Evolutionary conservation across 2,797 vertebrate species (phyloP).

Genomic region (Sebastiscus tertius): DNA sequence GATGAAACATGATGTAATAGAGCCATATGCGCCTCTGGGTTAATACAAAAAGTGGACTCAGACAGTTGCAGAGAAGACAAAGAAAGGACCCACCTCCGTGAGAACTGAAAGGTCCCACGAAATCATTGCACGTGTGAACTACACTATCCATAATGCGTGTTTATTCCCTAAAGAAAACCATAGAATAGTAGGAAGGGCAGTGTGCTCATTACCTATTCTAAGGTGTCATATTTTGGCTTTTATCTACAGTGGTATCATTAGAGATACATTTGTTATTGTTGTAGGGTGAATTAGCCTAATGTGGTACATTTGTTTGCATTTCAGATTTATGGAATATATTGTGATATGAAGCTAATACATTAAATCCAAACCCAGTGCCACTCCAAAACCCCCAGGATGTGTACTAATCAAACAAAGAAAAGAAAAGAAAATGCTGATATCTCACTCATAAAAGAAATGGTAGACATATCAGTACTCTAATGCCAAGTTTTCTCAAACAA

Average conservation of each 20-base stretch:
- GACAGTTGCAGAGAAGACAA: slow-evolving; percentile 33
- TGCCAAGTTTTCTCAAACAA: too few species aligned
- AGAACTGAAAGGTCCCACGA: slow-evolving; percentile 16
- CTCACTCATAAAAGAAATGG: too few species aligned
- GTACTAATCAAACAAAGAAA: too few species aligned
- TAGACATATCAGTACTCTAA: too few species aligned
- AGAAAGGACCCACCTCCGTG: slow-evolving; percentile 22
- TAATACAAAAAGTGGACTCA: background rate
- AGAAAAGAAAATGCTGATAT: too few species aligned
- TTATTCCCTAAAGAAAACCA: slow-evolving; percentile 4
- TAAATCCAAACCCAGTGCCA: too few species aligned
- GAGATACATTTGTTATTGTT: too few species aligned
- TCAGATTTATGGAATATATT: too few species aligned
- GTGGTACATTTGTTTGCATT: background rate
- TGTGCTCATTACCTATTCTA: background rate
- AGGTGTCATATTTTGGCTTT: background rate
- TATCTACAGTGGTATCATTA: background rate
- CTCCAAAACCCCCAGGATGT: too few species aligned
- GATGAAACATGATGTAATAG: background rate
- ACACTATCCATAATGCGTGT: slow-evolving; percentile 65
- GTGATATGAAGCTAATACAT: too few species aligned
- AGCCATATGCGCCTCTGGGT: background rate
- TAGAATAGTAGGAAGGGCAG: background rate
- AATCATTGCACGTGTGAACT: slow-evolving; percentile 39
- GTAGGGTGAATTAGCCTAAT: background rate